These are phyloP conservation scores for Apotomis betuletana DNA, from an alignment of 2,888 invertebrate genomes.

Conservation along the genomic window DNA sequence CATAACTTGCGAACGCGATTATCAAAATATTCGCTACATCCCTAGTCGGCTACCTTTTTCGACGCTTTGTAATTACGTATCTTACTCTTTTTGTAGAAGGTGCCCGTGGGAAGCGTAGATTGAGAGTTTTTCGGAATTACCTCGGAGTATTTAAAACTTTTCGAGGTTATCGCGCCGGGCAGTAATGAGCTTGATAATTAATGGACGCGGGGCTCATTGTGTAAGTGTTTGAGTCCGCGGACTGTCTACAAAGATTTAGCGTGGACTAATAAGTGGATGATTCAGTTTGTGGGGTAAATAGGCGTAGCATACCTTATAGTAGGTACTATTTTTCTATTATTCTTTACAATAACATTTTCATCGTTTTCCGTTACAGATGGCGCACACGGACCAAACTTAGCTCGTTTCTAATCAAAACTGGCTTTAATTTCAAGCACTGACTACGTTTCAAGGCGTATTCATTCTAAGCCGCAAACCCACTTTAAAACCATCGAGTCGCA, in stretches of 20 bases:
- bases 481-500: neutral
- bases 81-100: slow-evolving; percentile 31
- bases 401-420: no score
- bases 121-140: neutral
- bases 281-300: no score
- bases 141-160: slow-evolving; percentile 7
- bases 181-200: slow-evolving; percentile 26
- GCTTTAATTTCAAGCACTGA: no score
- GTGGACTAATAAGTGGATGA: no score
- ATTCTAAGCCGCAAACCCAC: neutral
- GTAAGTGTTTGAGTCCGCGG: neutral
- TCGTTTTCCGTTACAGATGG: no score
- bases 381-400: no score
- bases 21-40: neutral
- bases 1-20: no score
- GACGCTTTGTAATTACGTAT: slow-evolving; percentile 35
- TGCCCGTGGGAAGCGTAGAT: slow-evolving; percentile 18
- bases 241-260: neutral
- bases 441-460: no score
- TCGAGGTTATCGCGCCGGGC: slow-evolving; percentile 17
- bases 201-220: slow-evolving; percentile 10
- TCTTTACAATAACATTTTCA: no score
- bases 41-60: slow-evolving; percentile 20
- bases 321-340: no score
- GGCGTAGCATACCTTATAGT: no score